Conservation (phyloP, 1,140 invertebrate species). For the Drepana arcuata region DNA sequence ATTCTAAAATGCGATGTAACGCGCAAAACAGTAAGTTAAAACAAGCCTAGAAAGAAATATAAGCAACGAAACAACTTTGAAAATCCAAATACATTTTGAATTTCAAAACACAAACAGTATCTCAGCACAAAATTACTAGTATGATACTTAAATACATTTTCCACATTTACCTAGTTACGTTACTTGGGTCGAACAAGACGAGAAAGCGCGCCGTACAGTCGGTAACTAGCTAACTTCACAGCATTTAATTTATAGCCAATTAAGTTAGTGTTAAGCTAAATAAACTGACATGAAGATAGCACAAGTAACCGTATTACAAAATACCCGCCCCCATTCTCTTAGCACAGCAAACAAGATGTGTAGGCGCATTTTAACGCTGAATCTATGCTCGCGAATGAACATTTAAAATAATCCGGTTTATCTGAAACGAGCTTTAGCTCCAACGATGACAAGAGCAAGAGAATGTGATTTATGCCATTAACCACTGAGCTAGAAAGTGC, state of each 20-base stretch:
- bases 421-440: conserved; percentile 21
- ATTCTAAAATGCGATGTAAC: too few species aligned
- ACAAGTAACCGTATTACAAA: conserved; percentile 36
- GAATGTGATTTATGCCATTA: conserved; percentile 41
- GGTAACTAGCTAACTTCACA: conserved; percentile 44
- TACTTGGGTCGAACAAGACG: conserved; percentile 27
- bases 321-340: conserved; percentile 10
- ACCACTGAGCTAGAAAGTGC: conserved; percentile 25
- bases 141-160: conserved; percentile 27
- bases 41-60: too few species aligned
- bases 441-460: conserved; percentile 36
- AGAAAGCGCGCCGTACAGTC: conserved; percentile 32
- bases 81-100: too few species aligned
- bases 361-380: conserved; percentile 11
- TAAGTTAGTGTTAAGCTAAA: conserved; percentile 58
- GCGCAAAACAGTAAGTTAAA: too few species aligned
- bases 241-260: conserved; percentile 65
- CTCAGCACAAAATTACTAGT: too few species aligned
- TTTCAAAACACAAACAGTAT: too few species aligned
- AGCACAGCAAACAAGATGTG: conserved; percentile 13
- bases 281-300: conserved; percentile 49
- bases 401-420: conserved; percentile 31
- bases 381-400: conserved; percentile 12
- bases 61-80: too few species aligned
- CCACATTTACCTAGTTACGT: conserved; percentile 20